Conservation (phyloP, 2,113 vertebrate species). For the Eleginops maclovinus region DNA sequence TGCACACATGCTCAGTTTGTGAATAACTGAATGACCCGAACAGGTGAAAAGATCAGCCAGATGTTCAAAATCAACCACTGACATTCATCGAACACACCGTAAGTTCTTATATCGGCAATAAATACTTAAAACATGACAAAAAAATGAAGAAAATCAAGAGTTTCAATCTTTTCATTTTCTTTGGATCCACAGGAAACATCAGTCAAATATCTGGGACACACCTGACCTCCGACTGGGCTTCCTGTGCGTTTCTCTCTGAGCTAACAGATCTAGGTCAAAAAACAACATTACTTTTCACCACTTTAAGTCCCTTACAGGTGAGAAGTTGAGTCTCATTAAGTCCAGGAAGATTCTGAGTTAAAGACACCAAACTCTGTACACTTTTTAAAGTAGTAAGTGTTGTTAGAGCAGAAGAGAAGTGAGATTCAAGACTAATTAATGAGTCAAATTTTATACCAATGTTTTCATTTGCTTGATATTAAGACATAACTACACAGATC, state of each 20-base stretch:
- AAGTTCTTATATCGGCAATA: no score
- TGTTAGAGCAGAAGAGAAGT: no score
- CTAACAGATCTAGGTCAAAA: conserved; percentile 30
- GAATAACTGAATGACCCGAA: no score
- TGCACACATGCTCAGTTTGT: no score
- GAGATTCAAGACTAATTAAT: no score
- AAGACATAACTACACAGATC: no score
- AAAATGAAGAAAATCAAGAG: not conserved
- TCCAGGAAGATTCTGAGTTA: not conserved
- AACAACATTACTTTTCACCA: not conserved
- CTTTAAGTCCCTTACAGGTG: not conserved
- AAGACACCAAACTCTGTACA: no score
- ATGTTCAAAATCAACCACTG: not conserved
- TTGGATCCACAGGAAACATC: not conserved
- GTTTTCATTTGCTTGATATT: no score
- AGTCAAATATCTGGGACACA: conserved; percentile 18
- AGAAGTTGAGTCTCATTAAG: not conserved
- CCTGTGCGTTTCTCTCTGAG: conserved; percentile 12
- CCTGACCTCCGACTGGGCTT: conserved; percentile 8
- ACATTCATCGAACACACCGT: not conserved
- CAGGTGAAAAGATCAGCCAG: not conserved
- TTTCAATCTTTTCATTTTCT: not conserved
- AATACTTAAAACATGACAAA: not conserved
- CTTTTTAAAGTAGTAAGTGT: no score
- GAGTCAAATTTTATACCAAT: no score